Percentiles rank a stretch among this genome's conserved stretches.
Conservation (phyloP, 2,888 invertebrate genomes). For the Cheilosia grossa region DNA sequence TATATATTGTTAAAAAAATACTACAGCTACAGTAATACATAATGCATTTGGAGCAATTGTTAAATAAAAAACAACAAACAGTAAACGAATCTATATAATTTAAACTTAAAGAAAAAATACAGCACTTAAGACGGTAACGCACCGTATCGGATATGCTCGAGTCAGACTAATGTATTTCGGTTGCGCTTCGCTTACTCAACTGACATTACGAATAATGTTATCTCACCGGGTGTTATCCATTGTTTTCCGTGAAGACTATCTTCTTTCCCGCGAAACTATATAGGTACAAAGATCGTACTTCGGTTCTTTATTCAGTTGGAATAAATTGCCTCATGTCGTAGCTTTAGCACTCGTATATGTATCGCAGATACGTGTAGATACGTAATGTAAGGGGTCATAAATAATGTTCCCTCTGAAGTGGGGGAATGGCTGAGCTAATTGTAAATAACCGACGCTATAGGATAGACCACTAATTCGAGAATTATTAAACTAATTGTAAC, state of each 20-base stretch:
- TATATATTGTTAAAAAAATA: no score
- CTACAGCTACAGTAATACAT: no score
- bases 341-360: background rate
- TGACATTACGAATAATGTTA: slow-evolving; percentile 56
- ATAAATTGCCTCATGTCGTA: background rate
- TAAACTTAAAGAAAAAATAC: slow-evolving; percentile 27
- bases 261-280: slow-evolving; percentile 54
- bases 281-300: background rate
- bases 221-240: slow-evolving; percentile 50
- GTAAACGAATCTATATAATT: slow-evolving; percentile 19
- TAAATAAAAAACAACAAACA: slow-evolving; percentile 28
- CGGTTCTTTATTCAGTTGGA: slow-evolving; percentile 16
- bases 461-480: slow-evolving; percentile 42
- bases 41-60: slow-evolving; percentile 16
- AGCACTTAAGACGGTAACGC: slow-evolving; percentile 67
- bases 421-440: slow-evolving; percentile 14
- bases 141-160: slow-evolving; percentile 72
- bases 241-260: slow-evolving; percentile 35
- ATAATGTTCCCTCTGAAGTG: background rate
- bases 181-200: slow-evolving; percentile 68
- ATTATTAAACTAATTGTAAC: slow-evolving; percentile 35
- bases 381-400: background rate
- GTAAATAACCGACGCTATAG: background rate
- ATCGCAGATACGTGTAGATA: slow-evolving; percentile 5
- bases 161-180: slow-evolving; percentile 65